Base-by-base conservation (phyloP, 2,113 vertebrate genomes). In the Gulo gulo region DNA sequence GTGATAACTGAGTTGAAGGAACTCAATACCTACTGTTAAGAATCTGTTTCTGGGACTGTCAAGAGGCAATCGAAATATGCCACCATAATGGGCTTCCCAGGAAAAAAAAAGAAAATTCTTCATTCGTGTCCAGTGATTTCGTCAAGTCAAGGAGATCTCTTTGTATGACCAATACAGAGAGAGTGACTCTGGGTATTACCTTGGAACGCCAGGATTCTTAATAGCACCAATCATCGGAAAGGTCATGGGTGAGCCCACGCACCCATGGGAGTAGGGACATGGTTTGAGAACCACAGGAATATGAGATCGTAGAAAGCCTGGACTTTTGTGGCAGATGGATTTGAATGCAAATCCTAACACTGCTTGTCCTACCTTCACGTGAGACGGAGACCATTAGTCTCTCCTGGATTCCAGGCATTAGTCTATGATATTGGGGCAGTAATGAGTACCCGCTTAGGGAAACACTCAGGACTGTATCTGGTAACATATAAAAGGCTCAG, bases 1-100 rank as follows among this genome's bases (percentile, higher is more conserved):
- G 81, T 29, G 79, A 71, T 91, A 93, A 96, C 21, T 67, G 63
- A 96, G 52, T 61, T 61, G 23, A 39, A 29, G 4, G 34, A 92
- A 69, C 16, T 74, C 26, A 6, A 34, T 16, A 67, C 7, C 7
- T 67, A 47, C n/a, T 67, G 86, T 83, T 39, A 95, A 84, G 50
- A 97, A 83, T 84, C 59, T 1, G 15, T 86, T 94, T 87, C 21
- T 71, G 13, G 39, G 83, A 93, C 57, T 83, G 8, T 87, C 18
- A 45, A 50, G 78, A 83, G 23, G 45, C 24, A 79, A 69, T 3
- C 82, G 65, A 50, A 82, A 85, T 12, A 45, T 15, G 47, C 4
- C n/a, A 69, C 13, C 20, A 9, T 11, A 45, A 29, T 7, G 9
- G 34, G 52, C 39, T 84, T 55, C 10, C 45, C 4, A 13, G 21